A percentile compares a stretch with the other conserved stretches of the same genome.
phyloP scores from a whole-genome alignment of 2,888 invertebrate genomes.

The Holacanthella duospinosa region DNA sequence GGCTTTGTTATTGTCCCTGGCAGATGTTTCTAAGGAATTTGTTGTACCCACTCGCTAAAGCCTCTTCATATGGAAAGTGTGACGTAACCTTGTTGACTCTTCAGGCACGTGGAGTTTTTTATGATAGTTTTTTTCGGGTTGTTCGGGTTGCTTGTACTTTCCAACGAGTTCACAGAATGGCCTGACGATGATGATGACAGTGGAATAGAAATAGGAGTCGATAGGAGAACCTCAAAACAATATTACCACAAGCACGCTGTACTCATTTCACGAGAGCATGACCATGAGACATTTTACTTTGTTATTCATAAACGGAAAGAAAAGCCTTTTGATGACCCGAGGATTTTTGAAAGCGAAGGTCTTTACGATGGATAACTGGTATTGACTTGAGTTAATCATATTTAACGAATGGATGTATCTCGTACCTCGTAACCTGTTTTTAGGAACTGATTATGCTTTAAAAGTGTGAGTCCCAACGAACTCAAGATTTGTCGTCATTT shows the following conservation, averaged over 20 bases:
- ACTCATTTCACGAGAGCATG: too few relatives aligned
- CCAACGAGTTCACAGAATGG: background rate
- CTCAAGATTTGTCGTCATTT: too few relatives aligned
- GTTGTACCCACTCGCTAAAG: background rate
- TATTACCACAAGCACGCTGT: too few relatives aligned
- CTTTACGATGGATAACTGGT: too few relatives aligned
- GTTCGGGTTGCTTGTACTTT: constrained; percentile 1
- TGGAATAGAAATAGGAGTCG: background rate
- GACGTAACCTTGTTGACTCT: background rate
- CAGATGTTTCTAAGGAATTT: background rate
- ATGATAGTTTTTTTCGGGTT: background rate
- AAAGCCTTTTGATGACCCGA: too few relatives aligned
- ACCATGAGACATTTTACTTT: too few relatives aligned
- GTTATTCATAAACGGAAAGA: too few relatives aligned
- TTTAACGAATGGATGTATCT: background rate
- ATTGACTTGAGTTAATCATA: background rate
- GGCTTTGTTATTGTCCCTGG: background rate
- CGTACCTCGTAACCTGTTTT: background rate
- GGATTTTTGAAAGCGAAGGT: too few relatives aligned
- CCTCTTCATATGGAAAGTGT: background rate
- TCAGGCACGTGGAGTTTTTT: background rate
- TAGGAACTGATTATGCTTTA: background rate
- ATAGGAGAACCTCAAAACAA: too few relatives aligned
- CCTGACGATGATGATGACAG: background rate
- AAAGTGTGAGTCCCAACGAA: too few relatives aligned